Conservation (phyloP, 2,888 invertebrate species). For the Nysson spinosus region DNA sequence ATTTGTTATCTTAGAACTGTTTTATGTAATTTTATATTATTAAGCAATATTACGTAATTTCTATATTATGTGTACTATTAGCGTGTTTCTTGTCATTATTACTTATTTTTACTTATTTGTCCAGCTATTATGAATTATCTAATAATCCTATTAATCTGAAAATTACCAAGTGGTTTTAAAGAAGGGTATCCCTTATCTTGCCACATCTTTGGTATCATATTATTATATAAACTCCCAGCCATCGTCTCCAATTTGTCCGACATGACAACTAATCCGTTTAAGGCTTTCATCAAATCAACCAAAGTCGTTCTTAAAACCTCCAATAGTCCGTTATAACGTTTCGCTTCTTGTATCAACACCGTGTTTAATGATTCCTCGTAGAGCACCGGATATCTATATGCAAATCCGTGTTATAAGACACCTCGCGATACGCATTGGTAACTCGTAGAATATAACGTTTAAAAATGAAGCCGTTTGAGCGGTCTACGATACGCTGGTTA, state of each 20-base stretch:
- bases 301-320: slow-evolving; percentile 78
- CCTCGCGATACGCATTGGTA: too few species aligned
- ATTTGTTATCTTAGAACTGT: too few species aligned
- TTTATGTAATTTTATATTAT: too few species aligned
- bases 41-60: too few species aligned
- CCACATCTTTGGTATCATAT: slow-evolving; percentile 86
- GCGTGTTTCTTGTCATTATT: too few species aligned
- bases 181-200: slow-evolving; percentile 84
- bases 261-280: slow-evolving; percentile 89
- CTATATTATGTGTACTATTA: too few species aligned
- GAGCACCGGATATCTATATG: slow-evolving; percentile 86
- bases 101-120: too few species aligned
- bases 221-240: slow-evolving; percentile 82
- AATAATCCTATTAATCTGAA: not conserved
- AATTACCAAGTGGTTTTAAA: slow-evolving; percentile 83
- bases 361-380: slow-evolving; percentile 95
- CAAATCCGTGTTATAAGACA: too few species aligned
- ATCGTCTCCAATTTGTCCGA: slow-evolving; percentile 86
- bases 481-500: too few species aligned
- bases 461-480: too few species aligned
- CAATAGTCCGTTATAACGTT: slow-evolving; percentile 86
- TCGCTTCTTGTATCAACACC: slow-evolving; percentile 91
- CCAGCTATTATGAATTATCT: too few species aligned
- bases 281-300: slow-evolving; percentile 83
- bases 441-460: too few species aligned